A percentile compares a stretch with the other conserved stretches of the same genome.
These are phyloP conservation scores for Cremastinae sp. DNA, from an alignment of 2,888 invertebrate species.

Conservation along the genomic window DNA sequence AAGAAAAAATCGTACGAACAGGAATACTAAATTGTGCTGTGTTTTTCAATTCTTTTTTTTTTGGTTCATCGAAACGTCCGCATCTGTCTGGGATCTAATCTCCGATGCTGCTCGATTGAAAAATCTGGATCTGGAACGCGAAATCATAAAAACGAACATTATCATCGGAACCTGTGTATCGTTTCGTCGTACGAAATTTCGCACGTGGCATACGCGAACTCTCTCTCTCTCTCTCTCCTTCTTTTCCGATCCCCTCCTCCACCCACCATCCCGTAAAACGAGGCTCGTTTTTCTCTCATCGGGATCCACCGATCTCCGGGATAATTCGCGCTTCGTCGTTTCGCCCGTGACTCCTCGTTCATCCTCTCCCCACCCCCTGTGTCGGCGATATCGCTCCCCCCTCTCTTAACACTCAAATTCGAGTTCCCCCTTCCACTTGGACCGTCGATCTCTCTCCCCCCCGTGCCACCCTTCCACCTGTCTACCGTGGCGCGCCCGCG, in stretches of 20 bases:
- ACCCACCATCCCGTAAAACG: conserved; percentile 51
- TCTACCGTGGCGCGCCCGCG: conserved; percentile 68
- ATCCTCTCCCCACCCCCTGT: conserved; percentile 52
- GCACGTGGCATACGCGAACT: conserved; percentile 63
- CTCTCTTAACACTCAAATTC: conserved; percentile 29
- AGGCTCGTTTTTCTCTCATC: conserved; percentile 66
- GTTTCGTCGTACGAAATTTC: conserved; percentile 38
- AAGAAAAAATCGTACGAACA: conserved; percentile 31
- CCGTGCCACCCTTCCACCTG: conserved; percentile 77
- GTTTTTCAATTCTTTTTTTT: conserved; percentile 65
- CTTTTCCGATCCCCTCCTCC: conserved; percentile 1
- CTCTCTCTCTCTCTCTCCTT: conserved; percentile 67
- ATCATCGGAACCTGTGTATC: conserved; percentile 19
- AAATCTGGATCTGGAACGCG: conserved; percentile 43
- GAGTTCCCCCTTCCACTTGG: conserved; percentile 65
- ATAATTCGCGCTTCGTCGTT: conserved; percentile 63
- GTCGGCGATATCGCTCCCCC: conserved; percentile 58
- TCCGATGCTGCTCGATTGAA: neutral
- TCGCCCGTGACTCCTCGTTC: conserved; percentile 56
- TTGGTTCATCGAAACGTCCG: conserved; percentile 57
- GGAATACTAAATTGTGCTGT: conserved; percentile 69
- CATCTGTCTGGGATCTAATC: conserved; percentile 35
- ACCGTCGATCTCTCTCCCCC: conserved; percentile 55
- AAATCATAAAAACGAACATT: conserved; percentile 27
- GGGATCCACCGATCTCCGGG: conserved; percentile 53